These are phyloP conservation scores for Branchipolynoe longqiensis DNA, from an alignment of 2,888 invertebrate species.

Conservation along the genomic window DNA sequence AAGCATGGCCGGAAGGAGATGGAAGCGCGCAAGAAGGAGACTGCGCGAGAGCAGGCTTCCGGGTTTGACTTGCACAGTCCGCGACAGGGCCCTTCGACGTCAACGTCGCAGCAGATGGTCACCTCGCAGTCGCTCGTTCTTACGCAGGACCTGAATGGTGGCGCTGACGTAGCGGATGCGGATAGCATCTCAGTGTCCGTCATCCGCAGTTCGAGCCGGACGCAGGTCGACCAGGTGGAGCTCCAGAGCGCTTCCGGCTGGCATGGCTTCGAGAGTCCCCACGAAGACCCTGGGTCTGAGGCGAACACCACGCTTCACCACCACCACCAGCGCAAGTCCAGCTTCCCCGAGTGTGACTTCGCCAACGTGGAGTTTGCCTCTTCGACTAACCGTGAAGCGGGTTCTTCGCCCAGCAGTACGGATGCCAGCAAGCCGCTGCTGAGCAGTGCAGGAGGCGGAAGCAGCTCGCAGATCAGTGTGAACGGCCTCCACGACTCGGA, in stretches of 20 bases:
- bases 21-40: neutral
- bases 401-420: neutral
- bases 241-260: constrained; percentile 6
- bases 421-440: constrained; percentile 30
- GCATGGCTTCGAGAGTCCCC: too few species aligned
- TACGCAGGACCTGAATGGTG: constrained; percentile 6
- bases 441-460: neutral
- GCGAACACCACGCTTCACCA: too few species aligned
- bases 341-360: constrained; percentile 53
- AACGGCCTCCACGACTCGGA: constrained; percentile 25
- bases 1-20: constrained; percentile 18
- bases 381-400: neutral
- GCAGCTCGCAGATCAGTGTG: neutral
- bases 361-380: too few species aligned
- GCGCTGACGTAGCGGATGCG: neutral
- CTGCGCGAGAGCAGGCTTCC: neutral
- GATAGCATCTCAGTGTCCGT: constrained; percentile 40
- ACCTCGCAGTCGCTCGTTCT: constrained; percentile 40
- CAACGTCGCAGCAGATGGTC: neutral
- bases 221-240: constrained; percentile 53
- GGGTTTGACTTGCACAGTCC: constrained; percentile 38
- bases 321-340: constrained; percentile 44
- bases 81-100: neutral
- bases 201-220: neutral
- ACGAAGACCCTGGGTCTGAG: too few species aligned